Base-by-base conservation (phyloP, 2,888 invertebrate genomes). In the Helicoverpa assulta region DNA sequence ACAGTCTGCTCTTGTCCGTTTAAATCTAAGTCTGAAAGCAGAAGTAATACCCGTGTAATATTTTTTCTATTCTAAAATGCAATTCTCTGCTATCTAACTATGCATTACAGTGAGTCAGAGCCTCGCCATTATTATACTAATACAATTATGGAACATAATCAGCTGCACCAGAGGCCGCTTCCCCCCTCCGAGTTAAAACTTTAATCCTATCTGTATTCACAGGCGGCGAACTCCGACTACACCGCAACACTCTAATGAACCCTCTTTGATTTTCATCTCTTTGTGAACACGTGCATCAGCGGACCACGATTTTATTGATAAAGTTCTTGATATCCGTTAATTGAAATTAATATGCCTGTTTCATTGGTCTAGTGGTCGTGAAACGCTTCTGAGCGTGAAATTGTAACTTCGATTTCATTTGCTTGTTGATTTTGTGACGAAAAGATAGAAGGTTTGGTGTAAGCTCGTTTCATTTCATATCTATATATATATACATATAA, bases 181-280 rank as follows among this genome's bases (percentile, higher is more conserved):
- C 56, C 67, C 65, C 69, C 74, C 54, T 70, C 62, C 56, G 64
- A 78, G 82, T 82, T 86, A 80, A 83, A 89, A 88, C 78, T 86
- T 85, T 85, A 87, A 85, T 88, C 80, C 82, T 77, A 83, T 85
- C 84, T 81, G 82, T 85, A 85, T 87, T 85, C 84, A 80, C 80
- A 83, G 82, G 73, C 67, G 67, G 67, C 69, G 67, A 82, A 80
- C 80, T 81, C 62, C 66, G 66, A 80, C 80, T 80, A 76, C 76
- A 85, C 84, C 80, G 78, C 80, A 83, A 77, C 83, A 84, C 78
- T 78, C 84, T 88, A 88, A 88, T 85, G 83, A 89, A 86, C 86
- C 84, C 84, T 81, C 86, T 86, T 85, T 88, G 87, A 86, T 87
- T 86, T 82, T 82, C 80, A 85, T 85, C 80, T 83, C 81, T 86